Evolutionary conservation across 2,888 invertebrate genomes (phyloP).

Genomic region (Allophyes oxyacanthae): DNA sequence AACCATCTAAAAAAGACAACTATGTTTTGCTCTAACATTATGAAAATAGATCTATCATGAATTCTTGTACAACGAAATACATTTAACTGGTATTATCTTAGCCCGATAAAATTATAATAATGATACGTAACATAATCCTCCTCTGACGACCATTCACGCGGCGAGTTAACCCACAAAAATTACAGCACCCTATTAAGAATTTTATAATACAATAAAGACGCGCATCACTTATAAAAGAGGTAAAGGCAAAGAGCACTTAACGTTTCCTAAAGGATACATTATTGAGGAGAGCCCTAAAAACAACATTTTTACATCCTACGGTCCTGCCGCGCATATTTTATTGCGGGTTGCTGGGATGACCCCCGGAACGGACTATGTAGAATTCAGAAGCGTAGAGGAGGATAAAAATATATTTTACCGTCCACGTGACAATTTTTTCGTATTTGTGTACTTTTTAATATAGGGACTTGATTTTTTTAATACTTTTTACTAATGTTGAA

Average conservation of each 20-base stretch:
- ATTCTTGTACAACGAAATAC: neutral
- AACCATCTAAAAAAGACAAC: too few species aligned
- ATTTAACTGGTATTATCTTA: neutral
- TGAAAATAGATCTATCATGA: too few species aligned
- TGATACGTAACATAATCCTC: slow-evolving; percentile 1
- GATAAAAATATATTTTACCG: slow-evolving; percentile 8
- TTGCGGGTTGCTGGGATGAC: slow-evolving; percentile 85
- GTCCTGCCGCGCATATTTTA: slow-evolving; percentile 86
- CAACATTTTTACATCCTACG: slow-evolving; percentile 87
- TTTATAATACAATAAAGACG: slow-evolving; percentile 57
- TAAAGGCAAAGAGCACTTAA: slow-evolving; percentile 78
- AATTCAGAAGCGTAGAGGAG: slow-evolving; percentile 59
- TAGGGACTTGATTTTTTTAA: neutral
- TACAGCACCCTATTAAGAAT: slow-evolving; percentile 52
- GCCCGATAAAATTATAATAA: slow-evolving; percentile 20
- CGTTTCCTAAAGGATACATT: slow-evolving; percentile 84
- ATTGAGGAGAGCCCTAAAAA: slow-evolving; percentile 84
- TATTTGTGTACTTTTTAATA: neutral
- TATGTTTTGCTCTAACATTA: too few species aligned
- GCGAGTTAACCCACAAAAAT: slow-evolving; percentile 41
- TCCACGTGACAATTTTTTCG: neutral
- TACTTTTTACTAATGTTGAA: too few species aligned
- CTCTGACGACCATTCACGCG: slow-evolving; percentile 20
- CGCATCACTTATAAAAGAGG: slow-evolving; percentile 55
- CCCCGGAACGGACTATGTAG: slow-evolving; percentile 77